These are phyloP conservation scores for Saxidomus purpurata DNA, from an alignment of 1,140 invertebrate species.

Conservation along the genomic window DNA sequence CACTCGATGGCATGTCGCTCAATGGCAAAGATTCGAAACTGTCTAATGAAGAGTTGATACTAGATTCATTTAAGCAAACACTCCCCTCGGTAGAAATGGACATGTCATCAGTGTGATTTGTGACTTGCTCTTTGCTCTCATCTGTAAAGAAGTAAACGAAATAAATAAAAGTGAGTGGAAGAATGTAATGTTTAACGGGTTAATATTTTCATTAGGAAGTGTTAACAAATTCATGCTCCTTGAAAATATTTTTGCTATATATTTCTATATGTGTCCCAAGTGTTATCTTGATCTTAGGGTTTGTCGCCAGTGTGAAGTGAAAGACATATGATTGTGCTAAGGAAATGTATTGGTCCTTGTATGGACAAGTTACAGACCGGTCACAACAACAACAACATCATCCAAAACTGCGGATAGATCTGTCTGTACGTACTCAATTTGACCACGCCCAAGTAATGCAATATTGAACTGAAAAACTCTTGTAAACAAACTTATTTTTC, in stretches of 20 bases:
- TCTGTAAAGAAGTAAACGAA: background rate
- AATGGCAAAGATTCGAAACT: background rate
- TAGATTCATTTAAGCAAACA: background rate
- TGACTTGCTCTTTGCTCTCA: background rate
- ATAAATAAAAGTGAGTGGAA: too few relatives aligned
- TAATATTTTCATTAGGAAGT: too few relatives aligned
- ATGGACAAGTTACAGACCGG: too few relatives aligned
- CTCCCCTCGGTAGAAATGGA: background rate
- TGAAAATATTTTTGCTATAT: too few relatives aligned
- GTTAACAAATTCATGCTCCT: too few relatives aligned
- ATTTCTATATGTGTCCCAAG: background rate
- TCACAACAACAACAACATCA: background rate
- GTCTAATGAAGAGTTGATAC: background rate
- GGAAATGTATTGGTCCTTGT: too few relatives aligned
- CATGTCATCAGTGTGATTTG: background rate
- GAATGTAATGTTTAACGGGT: too few relatives aligned
- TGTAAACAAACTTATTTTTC: background rate
- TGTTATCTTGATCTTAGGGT: too few relatives aligned
- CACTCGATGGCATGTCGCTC: background rate
- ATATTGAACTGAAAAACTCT: background rate
- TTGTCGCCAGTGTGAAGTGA: too few relatives aligned
- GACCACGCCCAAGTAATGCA: background rate
- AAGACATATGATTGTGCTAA: too few relatives aligned
- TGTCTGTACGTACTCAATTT: background rate
- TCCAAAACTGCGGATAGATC: background rate